A percentile compares a stretch with the other conserved stretches of the same genome.
These are phyloP conservation scores for Megalonaias nervosa DNA, from an alignment of 1,140 invertebrate species.

Conservation along the genomic window DNA sequence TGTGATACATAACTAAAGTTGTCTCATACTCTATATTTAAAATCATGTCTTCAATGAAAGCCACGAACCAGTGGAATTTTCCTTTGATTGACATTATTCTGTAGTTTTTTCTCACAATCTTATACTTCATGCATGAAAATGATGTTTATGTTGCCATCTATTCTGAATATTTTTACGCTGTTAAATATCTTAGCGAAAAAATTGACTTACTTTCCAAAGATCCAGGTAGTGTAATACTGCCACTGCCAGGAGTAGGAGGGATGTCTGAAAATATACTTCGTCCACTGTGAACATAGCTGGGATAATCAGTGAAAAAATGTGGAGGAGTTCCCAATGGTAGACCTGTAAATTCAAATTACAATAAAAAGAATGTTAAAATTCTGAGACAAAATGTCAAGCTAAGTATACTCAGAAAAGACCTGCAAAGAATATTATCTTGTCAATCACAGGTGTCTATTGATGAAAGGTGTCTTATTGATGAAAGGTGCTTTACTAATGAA, in stretches of 20 bases:
- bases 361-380: background rate
- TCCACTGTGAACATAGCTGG: slow-evolving; percentile 47
- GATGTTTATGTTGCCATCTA: background rate
- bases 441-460: too few species aligned
- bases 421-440: too few species aligned
- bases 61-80: too few species aligned
- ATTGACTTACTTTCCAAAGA: slow-evolving; percentile 61
- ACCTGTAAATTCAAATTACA: slow-evolving; percentile 40
- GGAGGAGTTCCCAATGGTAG: slow-evolving; percentile 45
- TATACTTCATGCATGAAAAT: background rate
- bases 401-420: too few species aligned
- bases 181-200: too few species aligned
- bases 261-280: slow-evolving; percentile 64
- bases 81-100: background rate
- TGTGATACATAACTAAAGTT: too few species aligned
- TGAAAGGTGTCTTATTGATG: too few species aligned
- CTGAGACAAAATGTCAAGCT: too few species aligned
- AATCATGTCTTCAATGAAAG: too few species aligned
- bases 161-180: too few species aligned
- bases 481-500: too few species aligned
- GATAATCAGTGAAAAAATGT: slow-evolving; percentile 46
- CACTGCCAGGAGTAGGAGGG: slow-evolving; percentile 69
- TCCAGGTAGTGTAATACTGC: slow-evolving; percentile 69
- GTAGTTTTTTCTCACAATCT: background rate
- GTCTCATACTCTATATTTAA: too few species aligned